phyloP scores from a whole-genome alignment of 2,888 invertebrate species.

The Vesta saturnalis region DNA sequence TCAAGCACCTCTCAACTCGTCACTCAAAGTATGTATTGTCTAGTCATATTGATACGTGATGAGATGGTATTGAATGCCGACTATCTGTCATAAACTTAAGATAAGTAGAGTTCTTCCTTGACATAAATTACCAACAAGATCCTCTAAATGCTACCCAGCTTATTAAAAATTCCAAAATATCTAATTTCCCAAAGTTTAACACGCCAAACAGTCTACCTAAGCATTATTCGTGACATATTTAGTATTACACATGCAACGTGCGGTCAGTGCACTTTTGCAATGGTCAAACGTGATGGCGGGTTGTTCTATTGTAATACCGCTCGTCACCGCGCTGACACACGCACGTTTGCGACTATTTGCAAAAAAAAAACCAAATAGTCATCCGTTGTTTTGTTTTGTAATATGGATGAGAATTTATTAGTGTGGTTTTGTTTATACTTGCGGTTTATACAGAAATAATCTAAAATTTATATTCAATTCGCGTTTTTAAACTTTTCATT shows the following conservation, averaged over 20 bases:
- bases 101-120: no score
- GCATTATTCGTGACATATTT: constrained; percentile 37
- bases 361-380: constrained; percentile 34
- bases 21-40: no score
- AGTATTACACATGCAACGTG: constrained; percentile 36
- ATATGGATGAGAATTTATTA: constrained; percentile 3
- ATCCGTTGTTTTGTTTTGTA: constrained; percentile 21
- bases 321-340: constrained; percentile 36
- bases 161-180: no score
- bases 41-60: no score
- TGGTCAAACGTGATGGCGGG: constrained; percentile 40
- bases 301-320: constrained; percentile 42
- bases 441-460: background rate
- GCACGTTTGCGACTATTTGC: constrained; percentile 36
- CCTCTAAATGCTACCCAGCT: no score
- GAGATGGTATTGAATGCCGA: no score
- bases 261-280: constrained; percentile 44
- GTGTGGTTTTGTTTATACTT: background rate
- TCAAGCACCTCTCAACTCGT: no score
- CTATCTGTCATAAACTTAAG: no score
- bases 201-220: constrained; percentile 33
- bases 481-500: background rate
- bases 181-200: background rate
- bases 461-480: background rate
- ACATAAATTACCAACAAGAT: no score